Evolutionary conservation across 2,113 vertebrate species (phyloP).

Genomic region (Corythornis cristatus): DNA sequence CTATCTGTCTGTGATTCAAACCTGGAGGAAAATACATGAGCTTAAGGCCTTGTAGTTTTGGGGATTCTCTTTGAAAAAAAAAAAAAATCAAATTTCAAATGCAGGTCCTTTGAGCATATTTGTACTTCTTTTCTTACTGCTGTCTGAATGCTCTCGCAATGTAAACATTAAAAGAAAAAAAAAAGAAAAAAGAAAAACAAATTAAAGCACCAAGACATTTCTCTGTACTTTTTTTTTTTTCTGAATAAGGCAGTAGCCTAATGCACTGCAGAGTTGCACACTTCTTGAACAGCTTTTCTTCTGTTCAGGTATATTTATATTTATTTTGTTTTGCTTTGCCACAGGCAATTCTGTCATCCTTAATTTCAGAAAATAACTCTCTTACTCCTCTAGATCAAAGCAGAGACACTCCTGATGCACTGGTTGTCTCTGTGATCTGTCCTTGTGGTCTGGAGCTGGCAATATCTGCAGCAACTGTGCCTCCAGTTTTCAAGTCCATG

Average conservation of each 20-base stretch:
- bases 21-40: neutral
- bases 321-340: slow-evolving; percentile 32
- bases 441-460: neutral
- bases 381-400: slow-evolving; percentile 16
- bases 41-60: neutral
- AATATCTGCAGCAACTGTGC: neutral
- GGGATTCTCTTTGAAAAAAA: slow-evolving; percentile 5
- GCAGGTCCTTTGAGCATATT: neutral
- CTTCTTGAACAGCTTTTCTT: neutral
- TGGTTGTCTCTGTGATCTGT: neutral
- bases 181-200: neutral
- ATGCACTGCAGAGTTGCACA: neutral
- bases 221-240: neutral
- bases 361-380: slow-evolving; percentile 26
- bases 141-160: fast-evolving
- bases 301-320: slow-evolving; percentile 18
- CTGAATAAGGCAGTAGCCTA: neutral
- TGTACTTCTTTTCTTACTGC: neutral
- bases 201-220: neutral
- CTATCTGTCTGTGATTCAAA: neutral
- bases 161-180: neutral
- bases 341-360: neutral
- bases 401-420: neutral
- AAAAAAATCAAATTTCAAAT: neutral
- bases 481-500: neutral